Evolutionary conservation across 2,888 invertebrate species (phyloP), one percentile per base, ranked within the genome.

Genomic region (Chaitophorus viminalis): DNA sequence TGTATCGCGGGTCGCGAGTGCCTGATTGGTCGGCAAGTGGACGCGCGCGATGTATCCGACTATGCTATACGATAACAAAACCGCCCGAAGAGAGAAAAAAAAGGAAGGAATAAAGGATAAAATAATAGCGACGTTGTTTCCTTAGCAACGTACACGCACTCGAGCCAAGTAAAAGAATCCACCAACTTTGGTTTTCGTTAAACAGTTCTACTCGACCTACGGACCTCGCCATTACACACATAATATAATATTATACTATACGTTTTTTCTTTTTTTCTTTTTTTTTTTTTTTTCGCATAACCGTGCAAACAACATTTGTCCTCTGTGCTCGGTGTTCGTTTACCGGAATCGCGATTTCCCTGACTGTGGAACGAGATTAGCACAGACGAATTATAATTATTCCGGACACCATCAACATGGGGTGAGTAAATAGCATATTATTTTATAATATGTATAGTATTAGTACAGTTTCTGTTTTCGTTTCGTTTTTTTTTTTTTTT

Each of bases 131-230:
- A 74, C 74, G 74, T 33, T 74, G 74, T 33, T 74, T 74, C 74
- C 74, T 25, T 74, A 36, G 74, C 74, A 74, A 74, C 74, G 74
- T 36, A 25, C 33, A 36, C 25, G 74, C 36, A 36, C 74, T 70
- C 70, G 70, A 70, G 70, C 70, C 70, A 70, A 70, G 70, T 31
- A 70, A 70, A 70, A 70, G 70, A 70, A 39, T 65, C 39, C 75
- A 31, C 83, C 31, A 25, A 39, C 75, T 75, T 65, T n/a, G 18
- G 75, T 60, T 75, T 84, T 65, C 75, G 31, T 60, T 65, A 29
- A 65, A 31, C 75, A 84, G 83, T 84, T 75, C 65, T 0, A 31
- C 75, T 65, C 75, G 83, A 76, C 65, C 83, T 75, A 46, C 75
- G 83, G 65, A 65, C 31, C 39, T 39, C 60, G 25, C 29, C 83